Evolutionary conservation across 1,140 invertebrate genomes (phyloP).

Genomic region (Apocrypta bakeri): DNA sequence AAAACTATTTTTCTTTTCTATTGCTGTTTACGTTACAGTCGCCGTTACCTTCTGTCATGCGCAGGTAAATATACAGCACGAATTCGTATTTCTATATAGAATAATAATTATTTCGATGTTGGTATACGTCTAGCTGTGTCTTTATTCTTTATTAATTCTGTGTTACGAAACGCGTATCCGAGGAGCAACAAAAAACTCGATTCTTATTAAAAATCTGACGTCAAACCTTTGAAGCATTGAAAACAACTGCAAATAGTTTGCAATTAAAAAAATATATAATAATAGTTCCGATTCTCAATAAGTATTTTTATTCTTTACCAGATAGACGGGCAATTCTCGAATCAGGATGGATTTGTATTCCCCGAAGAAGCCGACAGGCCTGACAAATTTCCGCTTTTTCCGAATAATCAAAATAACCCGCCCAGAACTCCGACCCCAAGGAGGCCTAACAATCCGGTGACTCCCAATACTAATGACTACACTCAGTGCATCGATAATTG

Average conservation of each 20-base stretch:
- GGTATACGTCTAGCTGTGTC: too few species aligned
- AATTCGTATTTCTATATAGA: not conserved
- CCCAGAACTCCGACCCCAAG: not conserved
- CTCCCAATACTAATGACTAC: not conserved
- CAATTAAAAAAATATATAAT: too few species aligned
- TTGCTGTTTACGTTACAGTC: conserved; percentile 41
- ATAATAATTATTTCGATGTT: too few species aligned
- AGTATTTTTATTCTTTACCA: too few species aligned
- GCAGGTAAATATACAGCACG: conserved; percentile 27
- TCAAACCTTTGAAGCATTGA: not conserved
- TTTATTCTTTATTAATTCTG: too few species aligned
- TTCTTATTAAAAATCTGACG: not conserved
- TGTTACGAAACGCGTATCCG: too few species aligned
- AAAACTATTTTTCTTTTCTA: not conserved
- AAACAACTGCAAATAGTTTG: not conserved
- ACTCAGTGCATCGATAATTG: conserved; percentile 50
- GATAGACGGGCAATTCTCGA: not conserved
- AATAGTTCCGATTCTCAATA: too few species aligned
- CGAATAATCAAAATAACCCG: not conserved
- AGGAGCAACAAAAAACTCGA: not conserved
- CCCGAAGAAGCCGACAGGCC: conserved; percentile 18
- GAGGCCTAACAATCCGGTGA: not conserved
- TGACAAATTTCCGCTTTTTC: conserved; percentile 1
- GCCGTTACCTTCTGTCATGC: not conserved
- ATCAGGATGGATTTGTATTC: conserved; percentile 40